A percentile compares a stretch with the other conserved stretches of the same genome.
Conservation (phyloP, 2,113 vertebrate genomes). For the Etia nguti region DNA sequence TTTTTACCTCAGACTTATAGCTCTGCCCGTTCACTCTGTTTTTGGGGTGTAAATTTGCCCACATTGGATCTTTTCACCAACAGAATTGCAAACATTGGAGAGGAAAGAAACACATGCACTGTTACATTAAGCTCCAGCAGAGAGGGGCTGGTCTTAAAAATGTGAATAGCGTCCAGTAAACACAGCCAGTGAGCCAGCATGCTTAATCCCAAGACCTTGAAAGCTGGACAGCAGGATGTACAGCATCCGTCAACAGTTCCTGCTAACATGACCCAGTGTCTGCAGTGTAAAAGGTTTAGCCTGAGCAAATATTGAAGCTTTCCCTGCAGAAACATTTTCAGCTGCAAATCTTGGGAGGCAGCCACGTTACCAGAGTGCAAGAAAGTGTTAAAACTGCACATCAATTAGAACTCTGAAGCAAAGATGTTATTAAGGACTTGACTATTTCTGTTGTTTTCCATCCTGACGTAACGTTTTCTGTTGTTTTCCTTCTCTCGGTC, state of each 20-base stretch:
- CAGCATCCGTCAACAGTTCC: neutral
- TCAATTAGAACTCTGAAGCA: neutral
- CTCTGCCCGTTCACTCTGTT: neutral
- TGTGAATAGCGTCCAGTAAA: rapidly evolving
- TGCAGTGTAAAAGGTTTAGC: neutral
- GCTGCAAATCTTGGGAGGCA: too few relatives aligned
- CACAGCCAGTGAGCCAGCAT: neutral
- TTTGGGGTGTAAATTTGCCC: neutral
- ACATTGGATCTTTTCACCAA: neutral
- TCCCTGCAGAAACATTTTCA: neutral
- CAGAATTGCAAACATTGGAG: neutral
- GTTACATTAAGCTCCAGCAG: neutral
- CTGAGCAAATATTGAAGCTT: neutral
- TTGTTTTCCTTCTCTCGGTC: too few relatives aligned
- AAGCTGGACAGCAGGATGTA: neutral
- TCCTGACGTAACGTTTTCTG: neutral
- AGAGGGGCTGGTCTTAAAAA: neutral
- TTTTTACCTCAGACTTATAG: neutral
- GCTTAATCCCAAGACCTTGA: neutral
- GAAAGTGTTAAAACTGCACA: neutral
- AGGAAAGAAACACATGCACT: neutral
- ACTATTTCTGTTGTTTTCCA: neutral
- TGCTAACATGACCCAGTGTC: neutral
- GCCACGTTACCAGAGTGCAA: neutral
- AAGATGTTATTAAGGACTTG: neutral